A percentile compares a stretch with the other conserved stretches of the same genome.
Conservation (phyloP, 1,140 invertebrate genomes). For the Colletes latitarsis region DNA sequence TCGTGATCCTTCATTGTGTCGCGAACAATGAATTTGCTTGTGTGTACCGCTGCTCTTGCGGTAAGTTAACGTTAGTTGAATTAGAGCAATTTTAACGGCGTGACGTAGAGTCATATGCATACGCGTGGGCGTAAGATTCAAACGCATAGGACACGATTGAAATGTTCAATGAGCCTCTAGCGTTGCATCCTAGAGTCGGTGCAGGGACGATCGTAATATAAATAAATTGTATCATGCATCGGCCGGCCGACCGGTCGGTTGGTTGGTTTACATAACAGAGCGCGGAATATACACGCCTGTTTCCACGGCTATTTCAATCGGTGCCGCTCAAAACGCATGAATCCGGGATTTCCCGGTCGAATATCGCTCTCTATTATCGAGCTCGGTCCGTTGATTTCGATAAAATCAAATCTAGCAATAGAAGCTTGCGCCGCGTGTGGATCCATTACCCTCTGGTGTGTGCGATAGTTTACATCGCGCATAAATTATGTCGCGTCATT, state of each 20-base stretch:
- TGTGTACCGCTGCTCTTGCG: too few species aligned
- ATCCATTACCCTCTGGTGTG: slow-evolving; percentile 19
- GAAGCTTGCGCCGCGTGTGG: slow-evolving; percentile 17
- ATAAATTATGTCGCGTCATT: slow-evolving; percentile 41
- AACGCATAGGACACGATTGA: not conserved
- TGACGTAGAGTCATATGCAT: too few species aligned
- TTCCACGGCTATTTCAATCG: not conserved
- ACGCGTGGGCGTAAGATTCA: too few species aligned
- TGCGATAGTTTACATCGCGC: slow-evolving; percentile 18
- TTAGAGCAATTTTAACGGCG: too few species aligned
- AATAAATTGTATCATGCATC: not conserved
- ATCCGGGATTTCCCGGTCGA: not conserved
- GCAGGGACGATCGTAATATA: not conserved
- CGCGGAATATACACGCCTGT: not conserved
- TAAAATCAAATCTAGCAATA: slow-evolving; percentile 42
- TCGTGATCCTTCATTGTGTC: too few species aligned
- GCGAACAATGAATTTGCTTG: too few species aligned
- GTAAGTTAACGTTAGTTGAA: too few species aligned
- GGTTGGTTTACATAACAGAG: not conserved
- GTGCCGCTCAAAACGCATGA: not conserved
- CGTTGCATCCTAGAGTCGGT: not conserved
- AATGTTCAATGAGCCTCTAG: not conserved
- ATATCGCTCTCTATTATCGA: slow-evolving; percentile 22
- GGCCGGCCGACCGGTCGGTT: not conserved
- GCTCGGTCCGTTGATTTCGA: slow-evolving; percentile 9